A percentile compares a stretch with the other conserved stretches of the same genome.
phyloP scores from a whole-genome alignment of 30 jellyfish, hydroid and myxozoan species.

The Aurelia sp. region DNA sequence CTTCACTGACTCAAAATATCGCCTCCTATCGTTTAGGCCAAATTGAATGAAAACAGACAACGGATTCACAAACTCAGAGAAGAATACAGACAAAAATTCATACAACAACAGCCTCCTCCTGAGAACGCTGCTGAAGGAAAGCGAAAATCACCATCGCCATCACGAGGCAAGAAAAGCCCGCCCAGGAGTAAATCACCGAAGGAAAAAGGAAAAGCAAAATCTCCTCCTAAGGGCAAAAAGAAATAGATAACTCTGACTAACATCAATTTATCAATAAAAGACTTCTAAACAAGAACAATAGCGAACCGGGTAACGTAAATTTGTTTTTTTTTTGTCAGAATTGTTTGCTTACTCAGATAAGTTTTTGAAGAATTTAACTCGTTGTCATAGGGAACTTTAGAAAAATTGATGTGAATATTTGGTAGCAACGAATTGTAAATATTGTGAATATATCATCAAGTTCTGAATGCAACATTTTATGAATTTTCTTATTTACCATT shows the following conservation, averaged over 20 bases:
- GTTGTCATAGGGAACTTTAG: too few relatives aligned
- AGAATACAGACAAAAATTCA: constrained; percentile 70
- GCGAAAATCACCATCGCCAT: constrained; percentile 81
- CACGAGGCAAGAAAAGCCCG: constrained; percentile 76
- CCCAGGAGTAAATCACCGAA: constrained; percentile 69
- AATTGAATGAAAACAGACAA: constrained; percentile 62
- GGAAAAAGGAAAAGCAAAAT: constrained; percentile 55
- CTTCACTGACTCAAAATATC: neutral
- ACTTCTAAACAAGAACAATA: neutral
- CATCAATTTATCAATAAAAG: neutral
- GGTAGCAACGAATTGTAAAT: too few relatives aligned
- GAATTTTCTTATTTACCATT: too few relatives aligned
- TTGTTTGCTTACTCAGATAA: too few relatives aligned
- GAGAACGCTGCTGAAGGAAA: constrained; percentile 51
- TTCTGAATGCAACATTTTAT: too few relatives aligned
- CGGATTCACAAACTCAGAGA: constrained; percentile 62
- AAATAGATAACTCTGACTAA: constrained; percentile 13
- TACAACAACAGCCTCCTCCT: constrained; percentile 68
- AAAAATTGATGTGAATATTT: too few relatives aligned
- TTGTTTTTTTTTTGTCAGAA: too few relatives aligned
- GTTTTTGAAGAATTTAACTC: too few relatives aligned
- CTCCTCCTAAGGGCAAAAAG: constrained; percentile 76
- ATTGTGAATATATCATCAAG: too few relatives aligned
- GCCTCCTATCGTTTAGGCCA: constrained; percentile 46
- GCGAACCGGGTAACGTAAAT: too few relatives aligned